Evolutionary conservation across 1,140 invertebrate species (phyloP).

Genomic region (Cardiocondyla obscurior): DNA sequence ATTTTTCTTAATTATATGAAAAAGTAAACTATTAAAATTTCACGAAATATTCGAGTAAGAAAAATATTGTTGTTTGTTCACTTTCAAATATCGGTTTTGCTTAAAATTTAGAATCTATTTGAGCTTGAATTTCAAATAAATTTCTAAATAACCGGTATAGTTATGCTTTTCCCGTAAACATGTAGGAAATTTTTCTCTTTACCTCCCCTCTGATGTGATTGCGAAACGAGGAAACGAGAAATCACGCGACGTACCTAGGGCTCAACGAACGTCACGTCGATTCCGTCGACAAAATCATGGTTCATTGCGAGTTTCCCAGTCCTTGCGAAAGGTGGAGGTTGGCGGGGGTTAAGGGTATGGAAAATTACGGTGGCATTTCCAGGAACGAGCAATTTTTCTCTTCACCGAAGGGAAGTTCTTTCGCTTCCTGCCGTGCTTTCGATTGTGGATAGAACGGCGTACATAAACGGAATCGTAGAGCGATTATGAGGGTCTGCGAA

Average conservation of each 20-base stretch:
- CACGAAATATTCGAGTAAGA: neutral
- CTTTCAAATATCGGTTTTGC: no score
- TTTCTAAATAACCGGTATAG: conserved; percentile 14
- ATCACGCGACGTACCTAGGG: conserved; percentile 43
- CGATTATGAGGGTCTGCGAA: neutral
- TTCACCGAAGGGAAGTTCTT: conserved; percentile 26
- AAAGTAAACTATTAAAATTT: neutral
- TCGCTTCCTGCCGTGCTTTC: conserved; percentile 4
- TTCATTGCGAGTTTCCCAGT: conserved; percentile 33
- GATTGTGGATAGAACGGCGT: neutral
- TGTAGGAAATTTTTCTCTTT: conserved; percentile 16
- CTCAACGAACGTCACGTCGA: conserved; percentile 24
- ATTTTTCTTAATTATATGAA: neutral
- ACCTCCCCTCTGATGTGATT: neutral
- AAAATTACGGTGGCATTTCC: conserved; percentile 57
- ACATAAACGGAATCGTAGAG: conserved; percentile 24
- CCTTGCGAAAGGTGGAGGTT: neutral
- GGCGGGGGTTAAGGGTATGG: conserved; percentile 27
- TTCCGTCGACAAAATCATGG: conserved; percentile 29
- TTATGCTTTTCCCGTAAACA: conserved; percentile 3
- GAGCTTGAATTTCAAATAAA: no score
- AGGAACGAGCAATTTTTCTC: conserved; percentile 48
- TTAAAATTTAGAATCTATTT: no score
- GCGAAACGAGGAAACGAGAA: conserved; percentile 41
- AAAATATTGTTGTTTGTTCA: neutral